Conservation (phyloP, 1,140 invertebrate genomes). For the Andrena cerasifolii region DNA sequence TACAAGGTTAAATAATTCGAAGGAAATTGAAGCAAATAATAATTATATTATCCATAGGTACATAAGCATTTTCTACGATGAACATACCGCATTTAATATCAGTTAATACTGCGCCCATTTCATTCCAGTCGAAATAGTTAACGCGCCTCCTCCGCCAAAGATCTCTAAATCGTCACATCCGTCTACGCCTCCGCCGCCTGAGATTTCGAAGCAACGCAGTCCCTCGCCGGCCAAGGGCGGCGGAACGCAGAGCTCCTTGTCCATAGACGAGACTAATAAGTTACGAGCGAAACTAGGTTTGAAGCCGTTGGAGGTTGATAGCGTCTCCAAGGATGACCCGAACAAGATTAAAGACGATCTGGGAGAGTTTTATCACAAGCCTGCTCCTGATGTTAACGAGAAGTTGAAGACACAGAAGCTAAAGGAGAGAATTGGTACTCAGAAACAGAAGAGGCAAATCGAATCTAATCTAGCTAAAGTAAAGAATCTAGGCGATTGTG, state of each 20-base stretch:
- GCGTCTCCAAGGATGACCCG: conserved; percentile 79
- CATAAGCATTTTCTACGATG: conserved; percentile 43
- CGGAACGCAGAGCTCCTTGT: conserved; percentile 85
- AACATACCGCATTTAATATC: conserved; percentile 36
- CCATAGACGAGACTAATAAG: conserved; percentile 96
- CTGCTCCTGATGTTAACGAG: conserved; percentile 91
- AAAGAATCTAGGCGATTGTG: conserved; percentile 88
- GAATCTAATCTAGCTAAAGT: conserved; percentile 84
- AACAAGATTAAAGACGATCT: conserved; percentile 89
- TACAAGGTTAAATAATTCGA: conserved; percentile 45
- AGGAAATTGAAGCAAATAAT: conserved; percentile 37
- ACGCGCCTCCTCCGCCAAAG: conserved; percentile 78
- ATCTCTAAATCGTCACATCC: conserved; percentile 76
- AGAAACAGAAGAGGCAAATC: conserved; percentile 91
- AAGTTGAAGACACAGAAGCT: conserved; percentile 92
- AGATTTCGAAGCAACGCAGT: conserved; percentile 73
- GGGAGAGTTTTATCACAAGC: conserved; percentile 96
- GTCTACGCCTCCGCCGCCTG: conserved; percentile 78
- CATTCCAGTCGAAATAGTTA: conserved; percentile 78
- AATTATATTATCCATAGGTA: conserved; percentile 46
- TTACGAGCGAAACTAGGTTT: conserved; percentile 95
- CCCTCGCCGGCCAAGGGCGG: conserved; percentile 80
- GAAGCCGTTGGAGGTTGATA: conserved; percentile 92
- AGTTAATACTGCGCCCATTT: conserved; percentile 53
- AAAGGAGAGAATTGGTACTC: conserved; percentile 89